Evolutionary conservation across 2,888 invertebrate genomes (phyloP), one percentile per base, ranked within the genome.

Genomic region (Aromia moschata): DNA sequence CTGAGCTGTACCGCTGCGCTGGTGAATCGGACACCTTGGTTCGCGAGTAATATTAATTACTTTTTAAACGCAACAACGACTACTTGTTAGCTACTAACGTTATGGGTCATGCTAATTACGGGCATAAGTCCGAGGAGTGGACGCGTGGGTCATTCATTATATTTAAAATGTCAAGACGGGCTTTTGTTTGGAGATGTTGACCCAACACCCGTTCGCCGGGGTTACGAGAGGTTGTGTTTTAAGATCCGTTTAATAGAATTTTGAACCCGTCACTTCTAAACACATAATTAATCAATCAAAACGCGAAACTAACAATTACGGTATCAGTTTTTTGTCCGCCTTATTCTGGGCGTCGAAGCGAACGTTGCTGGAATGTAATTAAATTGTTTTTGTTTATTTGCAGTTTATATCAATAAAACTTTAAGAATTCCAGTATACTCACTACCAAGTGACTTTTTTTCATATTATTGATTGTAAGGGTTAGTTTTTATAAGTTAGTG

Each of bases 211-310:
- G 38, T 25, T 49, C 14, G 38, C 47, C 61, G 43, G 56, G 58
- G 61, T 56, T 37, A 52, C 44, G 17, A 52, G 57, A 56, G 53
- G 57, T 62, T 57, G 46, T 45, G 30, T 37, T 36, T 41, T 31
- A 45, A 58, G 47, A 57, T 64, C 58, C 53, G 52, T 65, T 71
- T 67, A 71, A 71, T 71, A 71, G 70, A 71, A 73, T 71, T 69
- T 64, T 62, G 64, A 58, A 56, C 58, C 69, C 65, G 71, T 70
- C 70, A 61, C 45, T 56, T 59, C 44, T 52, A 54, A 57, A 54
- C 55, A 58, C 70, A 64, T 73, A 75, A 74, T 75, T 75, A 75
- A 75, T 75, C 74, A 72, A 73, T 74, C 74, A 70, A 44, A 60
- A 64, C 54, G 56, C 62, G 61, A 68, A 65, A 58, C 65, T 69